phyloP scores from a whole-genome alignment of 2,888 invertebrate genomes.

The Morpho achilles region DNA sequence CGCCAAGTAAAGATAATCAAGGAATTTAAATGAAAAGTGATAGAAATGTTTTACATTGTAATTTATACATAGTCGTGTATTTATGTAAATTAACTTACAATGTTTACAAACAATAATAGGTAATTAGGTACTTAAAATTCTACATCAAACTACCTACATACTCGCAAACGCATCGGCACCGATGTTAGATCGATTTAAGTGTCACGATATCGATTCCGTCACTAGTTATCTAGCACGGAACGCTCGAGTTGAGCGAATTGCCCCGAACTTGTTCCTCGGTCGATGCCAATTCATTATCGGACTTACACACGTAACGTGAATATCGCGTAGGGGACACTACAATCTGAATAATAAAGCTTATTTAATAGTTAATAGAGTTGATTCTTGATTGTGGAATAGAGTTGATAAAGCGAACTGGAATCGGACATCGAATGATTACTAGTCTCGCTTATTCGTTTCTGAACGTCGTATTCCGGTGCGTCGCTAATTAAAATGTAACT shows the following conservation, averaged over 20 bases:
- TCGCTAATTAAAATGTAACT: slow-evolving; percentile 46
- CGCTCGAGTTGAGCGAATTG: slow-evolving; percentile 52
- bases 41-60: too few species aligned
- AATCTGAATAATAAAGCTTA: slow-evolving; percentile 30
- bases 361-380: slow-evolving; percentile 24
- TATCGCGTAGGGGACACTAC: slow-evolving; percentile 37
- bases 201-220: slow-evolving; percentile 30
- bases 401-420: slow-evolving; percentile 65
- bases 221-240: slow-evolving; percentile 41
- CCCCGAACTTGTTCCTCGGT: slow-evolving; percentile 62
- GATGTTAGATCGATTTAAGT: slow-evolving; percentile 24
- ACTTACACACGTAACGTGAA: slow-evolving; percentile 62
- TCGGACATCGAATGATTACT: slow-evolving; percentile 74
- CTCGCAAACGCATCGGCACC: slow-evolving; percentile 12
- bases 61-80: too few species aligned
- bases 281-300: slow-evolving; percentile 72
- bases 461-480: slow-evolving; percentile 55
- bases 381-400: slow-evolving; percentile 32
- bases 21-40: too few species aligned
- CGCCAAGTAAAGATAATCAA: too few species aligned
- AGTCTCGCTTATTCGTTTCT: slow-evolving; percentile 56
- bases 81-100: not conserved
- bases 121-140: slow-evolving; percentile 16
- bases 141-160: slow-evolving; percentile 6
- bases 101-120: not conserved